Conservation (phyloP, 1,140 invertebrate genomes). For the Antheraea pernyi region DNA sequence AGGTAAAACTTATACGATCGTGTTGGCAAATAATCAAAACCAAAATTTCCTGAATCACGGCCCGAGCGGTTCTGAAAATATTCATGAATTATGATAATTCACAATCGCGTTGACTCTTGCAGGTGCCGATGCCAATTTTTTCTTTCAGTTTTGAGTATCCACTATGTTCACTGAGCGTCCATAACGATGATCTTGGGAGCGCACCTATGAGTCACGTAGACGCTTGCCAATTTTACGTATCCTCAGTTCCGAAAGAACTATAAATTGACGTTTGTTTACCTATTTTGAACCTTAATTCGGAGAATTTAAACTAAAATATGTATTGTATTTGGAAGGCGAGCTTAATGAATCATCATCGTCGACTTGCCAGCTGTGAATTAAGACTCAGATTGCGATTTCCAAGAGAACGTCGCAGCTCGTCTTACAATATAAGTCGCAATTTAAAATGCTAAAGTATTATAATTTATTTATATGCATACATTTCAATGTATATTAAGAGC, state of each 20-base stretch:
- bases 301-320: constrained; percentile 22
- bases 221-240: constrained; percentile 53
- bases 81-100: constrained; percentile 16
- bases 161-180: constrained; percentile 24
- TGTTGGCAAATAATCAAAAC: constrained; percentile 16
- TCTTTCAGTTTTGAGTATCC: constrained; percentile 32
- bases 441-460: constrained; percentile 34
- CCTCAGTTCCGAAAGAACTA: constrained; percentile 31
- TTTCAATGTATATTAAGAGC: background rate
- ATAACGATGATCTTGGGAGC: constrained; percentile 58
- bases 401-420: constrained; percentile 48
- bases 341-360: constrained; percentile 56
- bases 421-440: constrained; percentile 57
- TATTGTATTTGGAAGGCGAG: background rate
- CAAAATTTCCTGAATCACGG: constrained; percentile 10
- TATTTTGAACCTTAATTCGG: constrained; percentile 38
- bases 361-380: constrained; percentile 60
- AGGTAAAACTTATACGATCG: background rate
- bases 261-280: constrained; percentile 27
- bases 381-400: constrained; percentile 64
- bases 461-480: background rate
- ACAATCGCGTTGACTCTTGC: constrained; percentile 30
- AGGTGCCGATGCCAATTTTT: constrained; percentile 40
- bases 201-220: constrained; percentile 62
- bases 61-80: constrained; percentile 8